A percentile compares a stretch with the other conserved stretches of the same genome.
These are phyloP conservation scores for Fulica atra DNA, from an alignment of 2,113 vertebrate genomes.

Conservation along the genomic window DNA sequence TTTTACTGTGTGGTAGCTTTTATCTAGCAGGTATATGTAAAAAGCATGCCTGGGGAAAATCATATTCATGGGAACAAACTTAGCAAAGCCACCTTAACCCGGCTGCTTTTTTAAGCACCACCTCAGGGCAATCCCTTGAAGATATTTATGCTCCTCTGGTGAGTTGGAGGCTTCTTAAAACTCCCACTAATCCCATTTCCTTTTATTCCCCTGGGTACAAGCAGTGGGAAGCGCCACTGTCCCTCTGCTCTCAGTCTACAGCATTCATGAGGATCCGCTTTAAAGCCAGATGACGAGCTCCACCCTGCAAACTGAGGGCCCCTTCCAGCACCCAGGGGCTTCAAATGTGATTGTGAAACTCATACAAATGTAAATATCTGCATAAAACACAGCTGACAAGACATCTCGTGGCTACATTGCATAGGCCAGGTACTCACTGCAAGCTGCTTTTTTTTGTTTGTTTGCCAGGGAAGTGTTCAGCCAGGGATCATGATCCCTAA, in stretches of 20 bases:
- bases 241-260: conserved; percentile 22
- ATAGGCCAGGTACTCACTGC: not conserved
- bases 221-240: conserved; percentile 41
- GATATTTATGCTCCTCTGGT: conserved; percentile 52
- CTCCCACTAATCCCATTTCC: conserved; percentile 33
- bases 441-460: not conserved
- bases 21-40: conserved; percentile 66
- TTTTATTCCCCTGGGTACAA: conserved; percentile 11
- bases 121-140: conserved; percentile 57
- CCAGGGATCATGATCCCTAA: not conserved
- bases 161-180: conserved; percentile 59
- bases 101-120: conserved; percentile 62
- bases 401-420: not conserved
- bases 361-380: not conserved
- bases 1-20: conserved; percentile 61
- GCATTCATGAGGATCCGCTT: conserved; percentile 11
- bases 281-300: not conserved
- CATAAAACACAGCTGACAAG: not conserved
- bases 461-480: not conserved
- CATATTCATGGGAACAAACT: conserved; percentile 69
- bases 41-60: conserved; percentile 54
- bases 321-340: not conserved
- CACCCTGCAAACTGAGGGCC: conserved; percentile 10
- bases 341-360: not conserved
- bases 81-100: conserved; percentile 56